These are phyloP conservation scores for Crocallis elinguaria DNA, from an alignment of 2,888 invertebrate species.

Conservation along the genomic window DNA sequence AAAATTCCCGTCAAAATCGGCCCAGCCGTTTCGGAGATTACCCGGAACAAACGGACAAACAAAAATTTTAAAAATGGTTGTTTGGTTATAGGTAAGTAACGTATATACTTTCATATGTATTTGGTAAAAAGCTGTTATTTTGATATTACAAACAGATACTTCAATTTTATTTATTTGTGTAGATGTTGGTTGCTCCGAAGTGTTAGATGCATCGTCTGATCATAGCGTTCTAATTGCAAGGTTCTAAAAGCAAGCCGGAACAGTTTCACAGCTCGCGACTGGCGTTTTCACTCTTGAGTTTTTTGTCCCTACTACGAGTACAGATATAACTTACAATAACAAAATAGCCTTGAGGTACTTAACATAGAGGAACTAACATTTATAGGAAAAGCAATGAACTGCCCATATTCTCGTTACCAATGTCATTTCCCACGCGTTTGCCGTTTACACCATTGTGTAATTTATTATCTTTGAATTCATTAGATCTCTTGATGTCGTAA, in stretches of 20 bases:
- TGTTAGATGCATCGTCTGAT: not conserved
- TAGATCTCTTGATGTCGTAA: conserved; percentile 26
- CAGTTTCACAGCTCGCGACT: not conserved
- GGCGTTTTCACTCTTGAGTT: not conserved
- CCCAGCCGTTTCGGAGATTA: no score
- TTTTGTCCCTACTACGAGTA: not conserved
- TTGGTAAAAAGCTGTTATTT: no score
- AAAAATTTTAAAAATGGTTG: no score
- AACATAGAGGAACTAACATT: conserved; percentile 21
- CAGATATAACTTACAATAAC: not conserved
- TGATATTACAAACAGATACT: no score
- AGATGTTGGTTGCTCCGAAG: not conserved
- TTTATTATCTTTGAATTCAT: conserved; percentile 28
- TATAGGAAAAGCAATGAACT: conserved; percentile 27
- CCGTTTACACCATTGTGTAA: conserved; percentile 42
- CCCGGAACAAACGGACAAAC: no score
- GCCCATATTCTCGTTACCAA: conserved; percentile 32
- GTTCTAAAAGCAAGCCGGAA: conserved; percentile 1
- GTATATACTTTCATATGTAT: no score
- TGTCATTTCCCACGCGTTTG: conserved; percentile 53
- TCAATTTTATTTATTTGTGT: no score
- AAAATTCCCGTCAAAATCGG: no score
- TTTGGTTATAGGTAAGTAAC: no score
- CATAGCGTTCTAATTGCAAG: not conserved
- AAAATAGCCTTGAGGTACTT: conserved; percentile 12